Evolutionary conservation across 1,140 invertebrate genomes (phyloP), one percentile per base, ranked within the genome.

Genomic region (Papilio glaucus): DNA sequence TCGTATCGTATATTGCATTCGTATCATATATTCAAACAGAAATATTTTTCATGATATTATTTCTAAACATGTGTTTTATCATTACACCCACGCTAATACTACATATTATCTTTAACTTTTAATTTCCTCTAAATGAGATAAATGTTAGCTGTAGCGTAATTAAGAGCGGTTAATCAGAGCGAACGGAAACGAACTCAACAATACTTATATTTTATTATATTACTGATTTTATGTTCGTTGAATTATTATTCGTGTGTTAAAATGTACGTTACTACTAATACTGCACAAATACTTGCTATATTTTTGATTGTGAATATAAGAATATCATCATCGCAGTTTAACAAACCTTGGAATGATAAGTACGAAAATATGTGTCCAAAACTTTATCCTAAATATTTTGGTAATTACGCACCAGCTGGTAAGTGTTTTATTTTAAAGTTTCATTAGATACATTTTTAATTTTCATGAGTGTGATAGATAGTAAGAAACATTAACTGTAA

Each of bases 321-420:
- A 73, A 71, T 84, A 69, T 83, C 83, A 12, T 71, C 81, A 38
- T 85, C 87, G 62, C 82, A 89, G 33, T 93, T 89, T 75, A 92
- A 85, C 71, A 93, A 93, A 81, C 76, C 84, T 45, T 93, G 91
- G 91, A 87, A 73, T 81, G 90, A 93, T 73, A 93, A 90, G 71
- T 93, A 93, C 84, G 90, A 91, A 83, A 92, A 80, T 72, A 91
- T 90, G 75, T 94, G 93, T 62, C 90, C 93, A 8, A 91, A 91
- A 80, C 77, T 94, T 45, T 93, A 89, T 82, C 91, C 93, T 29
- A 93, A 91, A 79, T 93, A 93, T 85, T 93, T 94, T 69, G 82
- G 92, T 53, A 93, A 93, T 79, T 92, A 86, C 81, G 84, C 89
- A 76, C 93, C 93, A 76, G 84, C 88, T 60, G 93, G 93, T 94